Evolutionary conservation across 1,140 invertebrate genomes (phyloP).

Genomic region (Saxidomus purpurata): DNA sequence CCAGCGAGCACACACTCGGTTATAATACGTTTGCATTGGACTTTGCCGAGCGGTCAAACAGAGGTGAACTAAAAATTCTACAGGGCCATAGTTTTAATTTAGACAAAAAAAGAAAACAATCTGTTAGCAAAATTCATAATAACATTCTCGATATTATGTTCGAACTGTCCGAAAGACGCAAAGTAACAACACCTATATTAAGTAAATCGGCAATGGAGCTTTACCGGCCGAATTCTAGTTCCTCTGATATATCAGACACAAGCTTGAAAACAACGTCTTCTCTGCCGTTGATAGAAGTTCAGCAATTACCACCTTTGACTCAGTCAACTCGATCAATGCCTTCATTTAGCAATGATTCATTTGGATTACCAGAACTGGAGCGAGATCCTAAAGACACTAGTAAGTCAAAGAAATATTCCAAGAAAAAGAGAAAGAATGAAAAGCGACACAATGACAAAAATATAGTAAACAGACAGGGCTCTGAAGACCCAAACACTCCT

Average conservation of each 20-base stretch:
- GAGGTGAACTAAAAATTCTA: conserved; percentile 30
- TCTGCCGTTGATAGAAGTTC: conserved; percentile 51
- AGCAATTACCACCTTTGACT: conserved; percentile 48
- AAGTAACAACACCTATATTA: conserved; percentile 9
- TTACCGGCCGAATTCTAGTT: background rate
- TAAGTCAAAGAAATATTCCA: background rate
- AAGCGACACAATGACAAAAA: background rate
- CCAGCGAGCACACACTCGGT: conserved; percentile 1
- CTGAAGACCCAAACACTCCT: background rate
- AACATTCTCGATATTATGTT: conserved; percentile 52
- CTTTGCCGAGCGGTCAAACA: conserved; percentile 50
- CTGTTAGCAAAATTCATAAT: conserved; percentile 53
- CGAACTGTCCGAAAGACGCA: conserved; percentile 51
- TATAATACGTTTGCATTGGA: conserved; percentile 51
- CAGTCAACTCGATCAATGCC: conserved; percentile 1
- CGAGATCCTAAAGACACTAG: background rate
- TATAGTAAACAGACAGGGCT: background rate
- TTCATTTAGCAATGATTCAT: background rate
- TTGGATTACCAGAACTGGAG: conserved; percentile 20
- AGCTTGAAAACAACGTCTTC: conserved; percentile 51
- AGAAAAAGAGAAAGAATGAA: background rate
- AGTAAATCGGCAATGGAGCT: conserved; percentile 22
- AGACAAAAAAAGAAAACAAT: conserved; percentile 23
- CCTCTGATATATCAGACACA: conserved; percentile 4
- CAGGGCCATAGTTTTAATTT: conserved; percentile 25